Evolutionary conservation across 2,888 invertebrate genomes (phyloP), one percentile per base, ranked within the genome.

Genomic region (Idaea dimidiata): DNA sequence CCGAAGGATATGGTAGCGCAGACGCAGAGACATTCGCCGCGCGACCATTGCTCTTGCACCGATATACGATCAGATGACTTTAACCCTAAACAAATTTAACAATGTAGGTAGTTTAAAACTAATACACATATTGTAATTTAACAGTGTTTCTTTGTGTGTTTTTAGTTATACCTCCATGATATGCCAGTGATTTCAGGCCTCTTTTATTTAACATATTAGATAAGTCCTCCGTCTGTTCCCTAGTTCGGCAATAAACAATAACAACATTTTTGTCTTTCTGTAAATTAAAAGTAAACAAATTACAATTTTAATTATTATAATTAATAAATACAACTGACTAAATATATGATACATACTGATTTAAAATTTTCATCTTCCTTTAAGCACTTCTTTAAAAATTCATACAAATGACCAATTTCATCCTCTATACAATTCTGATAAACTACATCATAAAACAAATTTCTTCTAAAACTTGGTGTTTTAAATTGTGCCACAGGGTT

Each of bases 1-100:
- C 99, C 99, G 90, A 99, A 99, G 78, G 99, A 99, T 64, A 99
- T 96, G 0, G 99, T 99, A 5, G 99, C 99, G 70, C 97, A 97
- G 71, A 99, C 99, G 32, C 99, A 96, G 1, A 97, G 95, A 74
- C 96, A 95, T 71, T 95, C 95, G 0, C 99, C 99, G 53, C 93
- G 93, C 91, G 98, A 97, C 99, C 99, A 99, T 70, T 96, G 95
- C 81, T 97, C 96, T 88, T 99, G 99, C 54, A 96, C 96, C 59
- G 94, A 93, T 60, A 95, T 93, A 61, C 99, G 94, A 60, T 97
- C 96, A 0, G 93, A 90, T 58, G 94, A 94, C 78, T 95, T 96
- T 62, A 98, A 88, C 16, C 96, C 95, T 95, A 64, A 59, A 58
- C 17, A 57, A 63, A 55, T 59, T 59, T 66, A 18, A 14, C 58